Base-by-base conservation (phyloP, 2,797 vertebrate genomes). In the Alauda arvensis region DNA sequence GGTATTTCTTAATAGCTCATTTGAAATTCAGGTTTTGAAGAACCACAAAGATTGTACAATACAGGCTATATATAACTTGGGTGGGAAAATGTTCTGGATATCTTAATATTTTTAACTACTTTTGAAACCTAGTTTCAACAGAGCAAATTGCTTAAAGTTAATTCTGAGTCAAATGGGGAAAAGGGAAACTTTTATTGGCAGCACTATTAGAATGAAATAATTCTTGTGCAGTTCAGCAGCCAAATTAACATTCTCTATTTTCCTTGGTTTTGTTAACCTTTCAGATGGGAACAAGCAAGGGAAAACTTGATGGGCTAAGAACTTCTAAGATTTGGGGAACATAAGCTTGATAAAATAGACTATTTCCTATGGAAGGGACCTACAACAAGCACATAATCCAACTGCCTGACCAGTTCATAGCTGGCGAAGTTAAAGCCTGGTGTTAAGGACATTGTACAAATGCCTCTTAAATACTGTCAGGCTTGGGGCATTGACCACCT, bases 11-110 rank as follows among this genome's bases (percentile, higher is more conserved):
- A 87, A 85, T 29, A 89, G 21, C 19, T 80, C 31, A 14, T 71
- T 87, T 85, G 69, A 91, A 91, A 78, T 34, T 42, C 43, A 83
- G 45, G 33, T 82, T 91, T 77, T 66, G 59, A 90, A 84, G 78
- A 91, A 51, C 43, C 20, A 65, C 20, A 55, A 33, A 82, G 24
- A 28, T 82, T 78, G 55, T 77, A 46, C 23, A 68, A 55, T 29
- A 57, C 43, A 70, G 28, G 74, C 66, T 76, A 55, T 74, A 72
- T 80, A 56, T 46, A 90, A 88, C 48, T 55, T 1, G 4, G 25
- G 31, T 53, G n/a, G 39, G 65, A 84, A 83, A 66, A 25, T 70
- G 25, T 66, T 84, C 68, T 3, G 2, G 33, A 24, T 85, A 63
- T 67, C 18, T 39, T 67, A 72, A 49, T 56, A 33, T 26, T 60